A percentile compares a stretch with the other conserved stretches of the same genome.
Conservation (phyloP, 1,140 invertebrate species). For the Aphis craccivora region DNA sequence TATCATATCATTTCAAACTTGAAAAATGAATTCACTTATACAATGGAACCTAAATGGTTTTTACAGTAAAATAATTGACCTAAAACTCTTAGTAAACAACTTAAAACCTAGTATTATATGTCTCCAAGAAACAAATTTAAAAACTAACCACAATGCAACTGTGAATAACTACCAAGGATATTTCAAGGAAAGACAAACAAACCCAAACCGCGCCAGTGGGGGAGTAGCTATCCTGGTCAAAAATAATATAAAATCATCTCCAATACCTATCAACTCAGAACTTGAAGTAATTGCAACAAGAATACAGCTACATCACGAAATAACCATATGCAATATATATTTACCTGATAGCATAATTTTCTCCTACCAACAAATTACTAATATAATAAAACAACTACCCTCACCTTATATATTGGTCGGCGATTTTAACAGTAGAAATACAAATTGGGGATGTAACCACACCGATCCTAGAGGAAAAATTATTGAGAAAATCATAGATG, state of each 20-base stretch:
- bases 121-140: background rate
- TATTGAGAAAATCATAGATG: no score
- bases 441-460: no score
- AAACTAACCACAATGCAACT: background rate
- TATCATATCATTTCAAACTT: no score
- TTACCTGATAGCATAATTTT: background rate
- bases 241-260: background rate
- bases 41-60: slow-evolving; percentile 11
- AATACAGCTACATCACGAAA: background rate
- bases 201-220: background rate
- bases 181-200: background rate
- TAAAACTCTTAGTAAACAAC: background rate
- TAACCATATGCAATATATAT: slow-evolving; percentile 3
- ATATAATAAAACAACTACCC: no score
- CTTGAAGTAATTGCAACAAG: background rate
- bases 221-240: background rate
- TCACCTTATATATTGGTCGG: no score
- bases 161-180: background rate
- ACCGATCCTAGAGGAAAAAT: no score
- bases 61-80: background rate
- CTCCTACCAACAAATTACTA: background rate
- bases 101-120: background rate
- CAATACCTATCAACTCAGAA: background rate
- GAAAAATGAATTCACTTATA: background rate
- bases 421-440: no score